A percentile compares a stretch with the other conserved stretches of the same genome.
Evolutionary conservation across 92 coral and sea anemone species (phyloP).

Genomic region (Plumapathes pennacea): DNA sequence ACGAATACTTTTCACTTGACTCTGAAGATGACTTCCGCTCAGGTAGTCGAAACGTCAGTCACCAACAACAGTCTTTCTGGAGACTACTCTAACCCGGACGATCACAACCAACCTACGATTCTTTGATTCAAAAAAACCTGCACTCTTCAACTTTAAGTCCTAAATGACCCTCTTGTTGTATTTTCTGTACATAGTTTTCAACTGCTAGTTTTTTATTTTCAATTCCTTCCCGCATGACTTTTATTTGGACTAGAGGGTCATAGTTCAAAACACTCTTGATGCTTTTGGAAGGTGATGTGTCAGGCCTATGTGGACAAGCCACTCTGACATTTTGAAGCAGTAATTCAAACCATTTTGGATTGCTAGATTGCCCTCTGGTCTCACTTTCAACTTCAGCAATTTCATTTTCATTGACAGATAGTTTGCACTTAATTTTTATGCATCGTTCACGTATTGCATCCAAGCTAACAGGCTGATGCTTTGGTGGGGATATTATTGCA

Average conservation of each 20-base stretch:
- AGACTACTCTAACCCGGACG: too few species aligned
- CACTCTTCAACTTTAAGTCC: conserved; percentile 38
- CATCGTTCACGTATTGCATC: conserved; percentile 60
- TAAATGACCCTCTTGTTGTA: too few species aligned
- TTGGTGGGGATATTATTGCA: conserved; percentile 33
- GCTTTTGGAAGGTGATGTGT: conserved; percentile 53
- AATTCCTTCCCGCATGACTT: too few species aligned
- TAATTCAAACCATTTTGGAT: conserved; percentile 13
- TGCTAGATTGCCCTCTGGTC: conserved; percentile 9
- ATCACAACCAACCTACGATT: too few species aligned
- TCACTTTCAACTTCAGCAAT: not conserved
- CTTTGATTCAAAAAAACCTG: conserved; percentile 52
- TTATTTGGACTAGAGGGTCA: too few species aligned
- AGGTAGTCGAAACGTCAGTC: too few species aligned
- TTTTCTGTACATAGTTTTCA: too few species aligned
- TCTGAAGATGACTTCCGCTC: too few species aligned
- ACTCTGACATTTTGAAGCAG: conserved; percentile 48
- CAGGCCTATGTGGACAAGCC: conserved; percentile 52
- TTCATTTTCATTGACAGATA: conserved; percentile 25
- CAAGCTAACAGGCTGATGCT: conserved; percentile 43
- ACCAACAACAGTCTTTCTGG: too few species aligned
- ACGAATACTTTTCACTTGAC: too few species aligned
- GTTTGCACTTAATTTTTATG: conserved; percentile 24
- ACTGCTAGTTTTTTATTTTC: too few species aligned
- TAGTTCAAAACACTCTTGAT: too few species aligned